Evolutionary conservation across 2,797 vertebrate species (phyloP), one percentile per base, ranked within the genome.

Genomic region (Acomys russatus): DNA sequence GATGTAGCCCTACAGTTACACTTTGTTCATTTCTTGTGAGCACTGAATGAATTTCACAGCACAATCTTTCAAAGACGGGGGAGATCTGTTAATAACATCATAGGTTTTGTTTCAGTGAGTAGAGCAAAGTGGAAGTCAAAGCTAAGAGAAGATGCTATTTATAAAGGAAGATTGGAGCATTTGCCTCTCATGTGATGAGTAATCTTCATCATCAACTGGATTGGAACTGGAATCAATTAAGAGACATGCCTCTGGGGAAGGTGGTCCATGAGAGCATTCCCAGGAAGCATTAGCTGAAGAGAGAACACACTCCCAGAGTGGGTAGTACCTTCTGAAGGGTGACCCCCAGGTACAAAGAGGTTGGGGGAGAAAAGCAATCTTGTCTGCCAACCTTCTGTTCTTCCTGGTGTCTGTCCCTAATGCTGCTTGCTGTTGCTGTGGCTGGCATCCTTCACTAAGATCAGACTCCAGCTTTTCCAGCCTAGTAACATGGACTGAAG

Each of bases 121-220:
- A 80, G 33, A 68, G 33, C n/a, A 76, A 92, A 70, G 54, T 68
- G 77, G 5, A 54, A 95, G 73, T 82, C 56, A 88, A 68, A 82
- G 54, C 59, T 51, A 70, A 82, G 61, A 51, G 6, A 76, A 51
- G 6, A 76, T 76, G 22, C 44, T 74, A 56, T 74, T 74, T 95
- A 56, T 56, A 35, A 92, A 64, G 54, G n/a, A 66, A 59, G 15
- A 66, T 63, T 44, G 35, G 59, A 59, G 35, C 77, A 61, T 68
- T 49, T 68, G n/a, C 25, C 74, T 88, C 28, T 28, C 59, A 70
- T 68, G 49, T 70, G 64, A 54, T 70, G 44, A 30, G 54, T 87
- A 56, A 59, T 38, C 70, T 73, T 87, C 51, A 59, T 28, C 59
- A 68, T 59, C 85, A 87, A 73, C 33, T 18, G 54, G 22, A 73